Conservation (phyloP, 1,140 invertebrate genomes). For the Formica selysi region DNA sequence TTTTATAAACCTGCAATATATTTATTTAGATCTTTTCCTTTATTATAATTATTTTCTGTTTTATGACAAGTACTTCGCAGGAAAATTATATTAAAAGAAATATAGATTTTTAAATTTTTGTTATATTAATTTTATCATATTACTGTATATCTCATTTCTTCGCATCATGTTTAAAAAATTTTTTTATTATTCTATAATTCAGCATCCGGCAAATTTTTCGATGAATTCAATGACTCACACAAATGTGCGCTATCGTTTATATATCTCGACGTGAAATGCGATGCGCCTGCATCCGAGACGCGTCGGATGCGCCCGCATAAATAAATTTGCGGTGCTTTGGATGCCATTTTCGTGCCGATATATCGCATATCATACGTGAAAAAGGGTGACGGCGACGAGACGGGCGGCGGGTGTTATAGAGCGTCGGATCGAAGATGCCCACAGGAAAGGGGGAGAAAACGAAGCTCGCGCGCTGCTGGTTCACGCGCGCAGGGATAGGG, state of each 20-base stretch:
- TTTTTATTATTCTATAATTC: background rate
- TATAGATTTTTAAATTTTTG: background rate
- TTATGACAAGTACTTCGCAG: background rate
- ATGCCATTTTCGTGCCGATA: conserved; percentile 72
- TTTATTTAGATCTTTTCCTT: background rate
- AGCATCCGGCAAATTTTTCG: background rate
- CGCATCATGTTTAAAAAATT: background rate
- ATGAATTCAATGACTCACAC: background rate
- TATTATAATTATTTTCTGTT: background rate
- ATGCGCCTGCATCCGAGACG: conserved; percentile 33
- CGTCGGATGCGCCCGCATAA: conserved; percentile 52
- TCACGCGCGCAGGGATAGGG: conserved; percentile 13
- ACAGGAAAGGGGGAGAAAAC: conserved; percentile 4
- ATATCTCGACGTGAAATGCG: conserved; percentile 21
- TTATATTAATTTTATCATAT: background rate
- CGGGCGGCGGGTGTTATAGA: conserved; percentile 22
- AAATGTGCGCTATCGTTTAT: background rate
- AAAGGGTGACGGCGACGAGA: conserved; percentile 11
- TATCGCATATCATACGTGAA: conserved; percentile 59
- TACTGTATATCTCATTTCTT: background rate
- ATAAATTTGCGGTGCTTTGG: conserved; percentile 74
- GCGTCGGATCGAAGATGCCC: background rate
- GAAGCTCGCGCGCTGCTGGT: background rate
- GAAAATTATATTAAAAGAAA: background rate
- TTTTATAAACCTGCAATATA: too few relatives aligned